Base-by-base conservation (phyloP, 2,888 invertebrate genomes). In the Drosophila kambysellisi region DNA sequence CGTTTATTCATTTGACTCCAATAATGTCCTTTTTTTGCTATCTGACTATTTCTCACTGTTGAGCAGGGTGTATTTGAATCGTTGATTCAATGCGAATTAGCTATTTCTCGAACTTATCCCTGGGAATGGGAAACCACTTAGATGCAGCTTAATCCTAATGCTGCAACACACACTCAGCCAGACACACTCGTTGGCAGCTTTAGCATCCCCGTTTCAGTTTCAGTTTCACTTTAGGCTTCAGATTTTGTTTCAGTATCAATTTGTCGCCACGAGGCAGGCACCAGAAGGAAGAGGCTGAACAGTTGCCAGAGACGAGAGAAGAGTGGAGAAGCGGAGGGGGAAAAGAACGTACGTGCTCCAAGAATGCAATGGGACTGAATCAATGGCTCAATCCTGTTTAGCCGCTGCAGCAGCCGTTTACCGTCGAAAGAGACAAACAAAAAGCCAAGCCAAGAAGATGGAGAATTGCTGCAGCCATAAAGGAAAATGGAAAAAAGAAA, bases 381-480 rank as follows among this genome's bases (percentile, higher is more conserved):
- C 70, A 65, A 75, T 80, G 82, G 64, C 68, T 70, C 76, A 83
- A 71, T 79, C 60, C 56, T 71, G 61, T 53, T 66, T 65, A 65
- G 68, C 63, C 69, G 70, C 66, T 64, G 67, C 50, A 67, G 62
- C 71, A 50, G 61, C 37, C 12, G 12, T n/a, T 61, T 71, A 46
- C 46, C 8, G 4, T n/a, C 25, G 60, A 83, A 67, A 67, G 73
- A 70, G 25, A 32, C 25, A 17, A 35, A 30, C n/a, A 35, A 66
- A 48, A 54, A 39, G 17, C 25, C 64, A 62, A 62, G 53, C 35
- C 41, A 32, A 46, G 12, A 41, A 33, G 11, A 46, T 32, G 35
- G 29, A 25, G 39, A 43, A 33, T 41, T 68, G 69, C 58, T 79
- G 84, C 83, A 83, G 78, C 74, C 74, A 83, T 83, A 73, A 81